Base-by-base conservation (phyloP, 2,797 vertebrate genomes). In the Pseudotriccus pelzelni region DNA sequence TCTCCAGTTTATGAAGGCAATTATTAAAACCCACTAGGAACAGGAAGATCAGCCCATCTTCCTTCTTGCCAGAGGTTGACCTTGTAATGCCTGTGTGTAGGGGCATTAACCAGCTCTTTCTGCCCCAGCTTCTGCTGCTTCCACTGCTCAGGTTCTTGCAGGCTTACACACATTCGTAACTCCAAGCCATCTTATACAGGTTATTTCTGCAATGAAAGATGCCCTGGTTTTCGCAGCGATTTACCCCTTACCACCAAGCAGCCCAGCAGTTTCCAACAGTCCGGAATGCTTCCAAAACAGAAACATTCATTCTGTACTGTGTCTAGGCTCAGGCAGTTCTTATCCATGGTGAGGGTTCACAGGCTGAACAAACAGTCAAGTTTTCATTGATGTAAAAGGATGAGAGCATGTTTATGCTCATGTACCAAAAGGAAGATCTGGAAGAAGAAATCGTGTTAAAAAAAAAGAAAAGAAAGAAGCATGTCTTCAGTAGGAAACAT, bases 401-500 rank as follows among this genome's bases (percentile, higher is more conserved):
- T n/a, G 30, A 75, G 55, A 91, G 44, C 44, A 76, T 2, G 3
- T 84, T 85, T 47, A 78, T 82, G 76, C 47, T 91, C 80, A 89
- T 20, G 64, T 2, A 78, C 4, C 13, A 93, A 93, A 89, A 41
- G 67, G 10, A 92, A 92, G 84, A 90, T 7, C 22, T 32, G 59
- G 43, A 55, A 95, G 95, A 96, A 96, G 39, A 84, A 94, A 93
- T 90, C 89, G 68, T 52, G 36, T 43, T 50, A 14, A 39, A 58
- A 27, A 19, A 79, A 52, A 96, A 47, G 75, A 69, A 94, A 78
- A 85, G 39, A 39, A 21, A 46, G 22, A 3, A 62, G 74, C 85
- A 79, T 85, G 82, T 47, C 96, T 96, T 91, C 91, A 92, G 70
- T 73, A 91, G 90, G 91, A 96, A 96, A 96, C 82, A 85, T 44